A percentile compares a stretch with the other conserved stretches of the same genome.
phyloP scores from a whole-genome alignment of 2,113 vertebrate genomes.

The Triplophysa dalaica region DNA sequence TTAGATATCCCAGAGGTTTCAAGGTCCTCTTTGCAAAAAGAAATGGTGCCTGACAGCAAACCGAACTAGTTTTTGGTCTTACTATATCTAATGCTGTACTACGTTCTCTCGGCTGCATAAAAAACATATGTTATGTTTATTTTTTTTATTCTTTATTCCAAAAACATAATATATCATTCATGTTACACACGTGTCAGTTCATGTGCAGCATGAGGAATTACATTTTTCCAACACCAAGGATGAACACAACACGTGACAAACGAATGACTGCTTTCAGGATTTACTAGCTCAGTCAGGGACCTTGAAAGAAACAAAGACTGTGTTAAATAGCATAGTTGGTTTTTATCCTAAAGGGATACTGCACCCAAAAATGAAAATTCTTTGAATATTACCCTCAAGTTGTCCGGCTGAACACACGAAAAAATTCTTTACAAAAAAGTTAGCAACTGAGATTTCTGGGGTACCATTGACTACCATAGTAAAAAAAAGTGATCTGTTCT shows the following conservation, averaged over 20 bases:
- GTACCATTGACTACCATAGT: too few relatives aligned
- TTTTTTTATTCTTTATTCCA: too few relatives aligned
- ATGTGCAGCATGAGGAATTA: conserved; percentile 1
- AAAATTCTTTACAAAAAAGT: too few relatives aligned
- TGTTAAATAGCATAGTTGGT: too few relatives aligned
- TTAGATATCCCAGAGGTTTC: conserved; percentile 1
- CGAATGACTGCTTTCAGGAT: neutral
- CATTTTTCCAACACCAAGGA: neutral
- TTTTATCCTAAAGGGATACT: too few relatives aligned
- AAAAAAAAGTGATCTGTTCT: too few relatives aligned
- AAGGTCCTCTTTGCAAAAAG: conserved; percentile 17
- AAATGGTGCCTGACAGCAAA: neutral
- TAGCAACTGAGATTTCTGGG: too few relatives aligned
- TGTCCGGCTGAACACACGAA: too few relatives aligned
- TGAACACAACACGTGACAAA: neutral
- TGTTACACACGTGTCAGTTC: conserved; percentile 11
- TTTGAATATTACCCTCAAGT: too few relatives aligned
- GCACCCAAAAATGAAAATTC: too few relatives aligned
- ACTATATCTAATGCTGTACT: conserved; percentile 3
- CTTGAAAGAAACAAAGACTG: neutral
- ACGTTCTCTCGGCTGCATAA: neutral
- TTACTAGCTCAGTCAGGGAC: neutral
- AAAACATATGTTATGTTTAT: too few relatives aligned
- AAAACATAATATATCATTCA: conserved; percentile 20
- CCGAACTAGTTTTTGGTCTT: conserved; percentile 3